Base-by-base conservation (phyloP, 2,797 vertebrate species). In the Helicolenus hilgendorfi region DNA sequence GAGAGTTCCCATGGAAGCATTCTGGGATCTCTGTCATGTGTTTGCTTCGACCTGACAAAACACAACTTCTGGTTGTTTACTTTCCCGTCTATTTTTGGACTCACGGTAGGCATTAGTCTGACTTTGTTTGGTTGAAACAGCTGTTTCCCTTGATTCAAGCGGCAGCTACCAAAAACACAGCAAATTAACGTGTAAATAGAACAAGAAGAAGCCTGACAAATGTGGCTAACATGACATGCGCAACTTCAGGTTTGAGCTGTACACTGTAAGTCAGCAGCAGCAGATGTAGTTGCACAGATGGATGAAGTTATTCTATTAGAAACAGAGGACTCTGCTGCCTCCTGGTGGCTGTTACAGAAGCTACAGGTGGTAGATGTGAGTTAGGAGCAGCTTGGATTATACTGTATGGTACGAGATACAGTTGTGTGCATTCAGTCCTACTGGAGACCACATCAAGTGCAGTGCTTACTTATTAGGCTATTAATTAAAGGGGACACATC, bases 111-210 rank as follows among this genome's bases (percentile, higher is more conserved):
- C 41, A 55, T 90, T 79, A 73, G 91, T 92, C 86, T 68, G 69
- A 77, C 65, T 45, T 80, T 85, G 85, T 83, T 93, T 88, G 92
- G 83, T 83, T 81, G 79, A 84, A 94, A 88, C 95, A 95, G 95
- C 94, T 96, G 95, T 71, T 94, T 88, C 89, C 86, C 29, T 55
- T 73, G 73, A 84, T 82, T 68, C 31, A 73, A 71, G 22, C 69
- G 64, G 67, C 58, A 90, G 81, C 78, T 22, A 24, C 72, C 70
- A 59, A 84, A 85, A 75, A 72, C 81, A 87, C 69, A 65, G 70
- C 67, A 31, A 58, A 78, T 69, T 24, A 35, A 22, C 27, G 10
- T 64, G 36, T 74, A 53, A 87, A 83, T 80, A 83, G 2, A 58
- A 78, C 38, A 76, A 67, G 26, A 31, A n/a, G 49, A n/a, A 26